Evolutionary conservation across 1,140 invertebrate species (phyloP).

Genomic region (Tribolium madens): DNA sequence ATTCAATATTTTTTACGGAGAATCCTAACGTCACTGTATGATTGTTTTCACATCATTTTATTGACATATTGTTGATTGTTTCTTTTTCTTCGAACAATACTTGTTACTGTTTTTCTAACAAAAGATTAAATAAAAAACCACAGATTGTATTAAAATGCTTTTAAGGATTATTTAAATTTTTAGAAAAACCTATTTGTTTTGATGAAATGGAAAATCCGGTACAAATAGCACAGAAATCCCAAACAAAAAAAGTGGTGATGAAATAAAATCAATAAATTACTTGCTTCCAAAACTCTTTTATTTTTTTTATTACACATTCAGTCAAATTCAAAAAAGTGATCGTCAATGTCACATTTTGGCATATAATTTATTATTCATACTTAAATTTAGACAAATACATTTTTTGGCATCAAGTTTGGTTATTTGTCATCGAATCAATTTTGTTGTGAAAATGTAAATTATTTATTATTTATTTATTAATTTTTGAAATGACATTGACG

Average conservation of each 20-base stretch:
- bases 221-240: not conserved
- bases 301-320: no score
- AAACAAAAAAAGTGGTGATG: not conserved
- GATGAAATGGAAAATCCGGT: not conserved
- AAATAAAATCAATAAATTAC: no score
- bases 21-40: not conserved
- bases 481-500: no score
- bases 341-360: no score
- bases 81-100: conserved; percentile 1
- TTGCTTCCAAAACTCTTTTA: no score
- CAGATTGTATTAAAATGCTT: not conserved
- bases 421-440: no score
- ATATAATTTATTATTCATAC: no score
- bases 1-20: not conserved
- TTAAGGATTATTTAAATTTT: not conserved
- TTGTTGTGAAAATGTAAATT: no score
- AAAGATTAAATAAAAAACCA: not conserved
- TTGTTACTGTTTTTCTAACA: not conserved
- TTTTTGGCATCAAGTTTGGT: no score
- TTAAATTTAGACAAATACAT: no score
- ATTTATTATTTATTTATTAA: no score
- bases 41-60: conserved; percentile 5
- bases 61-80: not conserved
- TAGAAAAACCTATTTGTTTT: not conserved
- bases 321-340: no score